Evolutionary conservation across 2,888 invertebrate species (phyloP).

Genomic region (Elysia crispata): DNA sequence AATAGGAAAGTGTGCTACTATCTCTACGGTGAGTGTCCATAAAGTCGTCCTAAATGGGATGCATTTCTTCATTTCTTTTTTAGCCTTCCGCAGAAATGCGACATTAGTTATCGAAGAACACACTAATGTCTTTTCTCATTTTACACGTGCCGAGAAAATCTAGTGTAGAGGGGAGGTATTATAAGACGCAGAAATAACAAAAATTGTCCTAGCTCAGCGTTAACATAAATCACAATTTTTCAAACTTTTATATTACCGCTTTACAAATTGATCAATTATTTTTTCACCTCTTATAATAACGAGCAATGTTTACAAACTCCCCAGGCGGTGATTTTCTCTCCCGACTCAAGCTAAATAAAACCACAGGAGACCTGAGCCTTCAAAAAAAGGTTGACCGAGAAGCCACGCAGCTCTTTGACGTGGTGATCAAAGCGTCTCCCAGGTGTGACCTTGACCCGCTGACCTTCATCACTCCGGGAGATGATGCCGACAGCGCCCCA

Average conservation of each 20-base stretch:
- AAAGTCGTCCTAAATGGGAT: too few species aligned
- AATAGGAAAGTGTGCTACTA: slow-evolving; percentile 89
- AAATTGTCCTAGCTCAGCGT: too few species aligned
- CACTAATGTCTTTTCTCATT: too few species aligned
- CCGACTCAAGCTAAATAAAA: slow-evolving; percentile 53
- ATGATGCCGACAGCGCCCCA: neutral
- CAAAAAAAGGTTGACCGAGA: slow-evolving; percentile 63
- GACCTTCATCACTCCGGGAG: neutral
- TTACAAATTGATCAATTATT: too few species aligned
- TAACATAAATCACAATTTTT: too few species aligned
- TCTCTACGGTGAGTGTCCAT: slow-evolving; percentile 83
- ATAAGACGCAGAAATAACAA: too few species aligned
- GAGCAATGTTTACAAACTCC: neutral
- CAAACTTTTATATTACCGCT: too few species aligned
- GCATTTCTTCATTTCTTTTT: too few species aligned
- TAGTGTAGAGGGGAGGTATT: too few species aligned
- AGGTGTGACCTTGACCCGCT: slow-evolving; percentile 54
- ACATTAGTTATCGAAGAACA: neutral
- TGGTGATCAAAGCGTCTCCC: slow-evolving; percentile 64
- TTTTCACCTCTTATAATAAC: too few species aligned
- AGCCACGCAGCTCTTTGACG: slow-evolving; percentile 45
- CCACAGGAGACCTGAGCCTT: slow-evolving; percentile 52
- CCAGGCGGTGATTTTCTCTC: slow-evolving; percentile 54
- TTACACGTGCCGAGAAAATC: too few species aligned
- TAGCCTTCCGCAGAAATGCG: neutral